A percentile compares a stretch with the other conserved stretches of the same genome.
These are phyloP conservation scores for Chrysaora quinquecirrha DNA, from an alignment of 30 jellyfish, hydroid and myxozoan genomes.

Conservation along the genomic window DNA sequence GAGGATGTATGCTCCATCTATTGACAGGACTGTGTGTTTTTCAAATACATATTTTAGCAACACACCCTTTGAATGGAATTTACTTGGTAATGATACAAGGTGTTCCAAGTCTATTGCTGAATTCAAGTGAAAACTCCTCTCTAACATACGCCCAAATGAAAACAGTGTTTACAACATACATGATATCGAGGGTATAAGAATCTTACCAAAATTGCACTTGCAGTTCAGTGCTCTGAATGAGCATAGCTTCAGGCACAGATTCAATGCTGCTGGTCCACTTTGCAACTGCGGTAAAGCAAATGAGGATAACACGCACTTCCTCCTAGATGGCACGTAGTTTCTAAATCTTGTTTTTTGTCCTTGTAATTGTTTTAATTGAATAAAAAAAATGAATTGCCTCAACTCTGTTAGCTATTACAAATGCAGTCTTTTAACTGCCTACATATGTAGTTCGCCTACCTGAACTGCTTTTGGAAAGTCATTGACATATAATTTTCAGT, in stretches of 20 bases:
- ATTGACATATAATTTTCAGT: too few relatives aligned
- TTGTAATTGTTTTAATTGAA: too few relatives aligned
- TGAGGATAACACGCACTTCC: neutral
- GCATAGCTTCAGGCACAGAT: neutral
- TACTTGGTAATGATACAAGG: slow-evolving; percentile 30
- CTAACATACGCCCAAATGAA: slow-evolving; percentile 32
- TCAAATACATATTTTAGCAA: slow-evolving; percentile 5
- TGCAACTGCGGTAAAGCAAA: neutral
- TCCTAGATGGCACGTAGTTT: neutral
- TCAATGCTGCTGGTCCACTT: neutral
- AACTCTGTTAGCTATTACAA: too few relatives aligned
- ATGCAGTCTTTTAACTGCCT: too few relatives aligned
- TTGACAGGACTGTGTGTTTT: slow-evolving; percentile 4
- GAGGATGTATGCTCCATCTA: neutral
- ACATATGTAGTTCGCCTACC: too few relatives aligned
- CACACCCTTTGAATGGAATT: slow-evolving; percentile 32
- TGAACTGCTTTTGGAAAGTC: too few relatives aligned
- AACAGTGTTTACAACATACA: slow-evolving; percentile 39
- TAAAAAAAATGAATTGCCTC: too few relatives aligned
- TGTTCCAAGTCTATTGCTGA: slow-evolving; percentile 45
- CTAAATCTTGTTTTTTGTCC: too few relatives aligned
- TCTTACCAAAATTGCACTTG: neutral
- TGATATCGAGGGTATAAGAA: slow-evolving; percentile 30
- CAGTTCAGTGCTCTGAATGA: neutral
- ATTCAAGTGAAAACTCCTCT: slow-evolving; percentile 51